Conservation (phyloP, 2,888 invertebrate species). For the Anthophora plumipes region DNA sequence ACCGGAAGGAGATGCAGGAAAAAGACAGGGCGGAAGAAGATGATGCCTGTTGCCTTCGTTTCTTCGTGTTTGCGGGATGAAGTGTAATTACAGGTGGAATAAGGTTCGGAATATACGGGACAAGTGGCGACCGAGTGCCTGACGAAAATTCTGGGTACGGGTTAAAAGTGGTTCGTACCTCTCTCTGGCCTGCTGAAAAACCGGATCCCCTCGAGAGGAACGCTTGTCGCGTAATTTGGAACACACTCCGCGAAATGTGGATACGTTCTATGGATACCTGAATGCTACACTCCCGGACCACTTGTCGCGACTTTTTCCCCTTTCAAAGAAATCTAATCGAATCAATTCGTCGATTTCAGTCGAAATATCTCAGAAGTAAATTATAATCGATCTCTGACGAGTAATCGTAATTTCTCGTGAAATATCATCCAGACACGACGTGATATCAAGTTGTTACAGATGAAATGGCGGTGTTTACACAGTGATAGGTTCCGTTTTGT, state of each 20-base stretch:
- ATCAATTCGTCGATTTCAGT: no score
- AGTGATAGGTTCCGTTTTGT: no score
- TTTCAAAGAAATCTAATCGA: background rate
- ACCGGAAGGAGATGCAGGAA: background rate
- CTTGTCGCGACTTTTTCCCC: slow-evolving; percentile 22
- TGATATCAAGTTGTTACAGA: no score
- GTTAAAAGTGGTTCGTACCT: slow-evolving; percentile 52
- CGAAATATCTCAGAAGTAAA: no score
- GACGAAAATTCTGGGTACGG: slow-evolving; percentile 51
- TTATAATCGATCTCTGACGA: no score
- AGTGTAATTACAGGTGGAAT: slow-evolving; percentile 41
- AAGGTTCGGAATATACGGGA: slow-evolving; percentile 35
- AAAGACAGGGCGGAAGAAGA: background rate
- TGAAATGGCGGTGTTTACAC: no score
- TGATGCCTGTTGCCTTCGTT: slow-evolving; percentile 13
- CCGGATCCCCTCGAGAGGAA: slow-evolving; percentile 34
- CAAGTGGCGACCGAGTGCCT: slow-evolving; percentile 40
- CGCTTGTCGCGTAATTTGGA: slow-evolving; percentile 49
- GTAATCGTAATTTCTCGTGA: no score
- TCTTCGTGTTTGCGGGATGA: background rate
- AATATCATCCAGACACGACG: no score
- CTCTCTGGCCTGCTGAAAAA: slow-evolving; percentile 35
- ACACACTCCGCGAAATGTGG: slow-evolving; percentile 34
- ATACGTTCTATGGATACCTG: slow-evolving; percentile 19
- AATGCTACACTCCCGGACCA: background rate